phyloP scores from a whole-genome alignment of 2,113 vertebrate genomes.

The Cranoglanis bouderius region DNA sequence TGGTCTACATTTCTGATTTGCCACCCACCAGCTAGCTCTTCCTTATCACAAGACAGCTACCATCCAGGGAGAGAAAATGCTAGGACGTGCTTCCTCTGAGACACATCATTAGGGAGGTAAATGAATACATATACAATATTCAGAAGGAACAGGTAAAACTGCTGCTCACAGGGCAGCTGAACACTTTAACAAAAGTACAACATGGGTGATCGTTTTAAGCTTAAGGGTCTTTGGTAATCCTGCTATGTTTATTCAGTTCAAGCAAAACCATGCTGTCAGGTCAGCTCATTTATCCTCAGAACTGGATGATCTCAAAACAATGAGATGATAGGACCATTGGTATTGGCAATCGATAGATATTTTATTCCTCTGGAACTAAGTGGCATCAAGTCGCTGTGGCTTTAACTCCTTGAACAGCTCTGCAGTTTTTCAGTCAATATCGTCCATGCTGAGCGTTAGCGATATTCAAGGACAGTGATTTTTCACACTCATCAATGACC shows the following conservation, averaged over 20 bases:
- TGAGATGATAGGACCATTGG: not conserved
- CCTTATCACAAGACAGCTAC: not conserved
- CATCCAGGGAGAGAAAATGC: not conserved
- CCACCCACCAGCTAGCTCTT: not conserved
- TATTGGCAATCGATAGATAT: not conserved
- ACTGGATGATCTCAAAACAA: not conserved
- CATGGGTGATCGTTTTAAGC: no score
- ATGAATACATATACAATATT: no score
- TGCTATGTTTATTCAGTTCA: not conserved
- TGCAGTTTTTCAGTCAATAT: not conserved
- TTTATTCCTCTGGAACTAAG: constrained; percentile 1
- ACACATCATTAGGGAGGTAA: no score
- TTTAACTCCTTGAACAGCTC: constrained; percentile 11
- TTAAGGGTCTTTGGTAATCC: not conserved
- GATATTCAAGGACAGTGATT: not conserved
- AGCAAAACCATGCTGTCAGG: not conserved
- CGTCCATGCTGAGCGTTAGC: not conserved
- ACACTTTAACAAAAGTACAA: no score
- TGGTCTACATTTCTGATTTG: not conserved
- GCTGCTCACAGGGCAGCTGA: no score
- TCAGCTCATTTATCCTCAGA: not conserved
- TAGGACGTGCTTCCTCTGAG: not conserved
- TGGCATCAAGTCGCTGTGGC: not conserved
- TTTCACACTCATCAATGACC: not conserved
- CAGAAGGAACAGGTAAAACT: no score